Conservation (phyloP, 2,797 vertebrate genomes). For the Halcyon badia region DNA sequence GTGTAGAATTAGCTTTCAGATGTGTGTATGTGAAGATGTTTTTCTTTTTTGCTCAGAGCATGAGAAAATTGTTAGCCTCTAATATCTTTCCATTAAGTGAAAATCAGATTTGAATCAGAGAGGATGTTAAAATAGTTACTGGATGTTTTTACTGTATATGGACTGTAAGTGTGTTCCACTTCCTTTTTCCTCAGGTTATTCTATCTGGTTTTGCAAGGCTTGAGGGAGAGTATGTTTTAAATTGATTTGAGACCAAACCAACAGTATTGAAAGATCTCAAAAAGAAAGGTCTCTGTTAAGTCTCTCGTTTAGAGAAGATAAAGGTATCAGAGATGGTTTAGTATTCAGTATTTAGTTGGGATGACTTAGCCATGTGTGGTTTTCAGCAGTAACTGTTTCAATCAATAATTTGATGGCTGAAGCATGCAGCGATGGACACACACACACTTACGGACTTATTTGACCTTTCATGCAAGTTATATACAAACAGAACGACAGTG, state of each 20-base stretch:
- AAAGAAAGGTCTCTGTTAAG: not conserved
- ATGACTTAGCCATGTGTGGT: not conserved
- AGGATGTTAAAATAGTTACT: not conserved
- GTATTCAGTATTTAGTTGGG: not conserved
- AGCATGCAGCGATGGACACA: fast-evolving
- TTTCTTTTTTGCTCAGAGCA: not conserved
- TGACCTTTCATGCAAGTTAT: not conserved
- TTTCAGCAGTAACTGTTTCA: not conserved
- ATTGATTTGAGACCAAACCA: not conserved
- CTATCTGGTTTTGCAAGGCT: not conserved
- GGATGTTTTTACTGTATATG: not conserved
- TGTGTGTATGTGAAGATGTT: not conserved
- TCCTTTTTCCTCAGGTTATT: constrained; percentile 1
- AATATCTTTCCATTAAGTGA: not conserved
- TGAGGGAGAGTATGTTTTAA: not conserved
- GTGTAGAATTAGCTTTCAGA: not conserved
- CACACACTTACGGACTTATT: not conserved
- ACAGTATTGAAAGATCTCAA: not conserved
- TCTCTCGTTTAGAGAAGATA: not conserved
- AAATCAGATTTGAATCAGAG: not conserved
- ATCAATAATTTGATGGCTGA: not conserved
- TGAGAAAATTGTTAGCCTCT: not conserved
- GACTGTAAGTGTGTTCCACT: not conserved
- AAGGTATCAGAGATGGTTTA: not conserved
- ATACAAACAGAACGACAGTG: not conserved